Conservation (phyloP, 2,888 invertebrate species). For the Nasonovia ribisnigri region DNA sequence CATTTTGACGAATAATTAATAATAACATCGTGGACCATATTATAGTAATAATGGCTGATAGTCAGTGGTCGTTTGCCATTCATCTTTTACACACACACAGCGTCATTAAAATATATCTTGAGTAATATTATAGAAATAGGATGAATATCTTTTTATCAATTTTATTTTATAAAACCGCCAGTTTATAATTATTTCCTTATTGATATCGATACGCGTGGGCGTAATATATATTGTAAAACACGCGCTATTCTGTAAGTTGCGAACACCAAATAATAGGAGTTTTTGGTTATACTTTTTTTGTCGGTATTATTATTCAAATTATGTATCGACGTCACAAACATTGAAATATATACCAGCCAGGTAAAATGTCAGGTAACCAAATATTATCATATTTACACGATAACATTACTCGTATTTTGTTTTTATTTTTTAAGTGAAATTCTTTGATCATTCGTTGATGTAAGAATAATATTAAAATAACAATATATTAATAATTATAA, state of each 20-base stretch:
- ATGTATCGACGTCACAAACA: neutral
- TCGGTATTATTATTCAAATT: too few species aligned
- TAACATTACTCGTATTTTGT: neutral
- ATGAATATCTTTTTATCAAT: neutral
- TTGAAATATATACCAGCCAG: neutral
- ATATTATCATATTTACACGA: neutral
- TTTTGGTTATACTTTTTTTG: neutral
- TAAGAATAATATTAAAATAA: neutral
- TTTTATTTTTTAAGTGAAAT: neutral
- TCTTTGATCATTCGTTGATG: neutral
- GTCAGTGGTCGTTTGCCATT: neutral
- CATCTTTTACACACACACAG: neutral
- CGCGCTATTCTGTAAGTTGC: neutral
- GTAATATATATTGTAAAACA: neutral
- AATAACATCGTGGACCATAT: neutral
- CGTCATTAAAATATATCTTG: neutral
- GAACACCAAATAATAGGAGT: neutral
- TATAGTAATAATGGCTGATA: neutral
- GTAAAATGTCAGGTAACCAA: neutral
- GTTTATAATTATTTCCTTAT: neutral
- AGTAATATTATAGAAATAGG: neutral
- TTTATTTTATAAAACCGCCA: neutral
- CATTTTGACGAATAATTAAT: neutral
- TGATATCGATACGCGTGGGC: too few species aligned
- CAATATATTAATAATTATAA: neutral